Conservation (phyloP, 2,113 vertebrate genomes). For the Campylomormyrus tamandua region DNA sequence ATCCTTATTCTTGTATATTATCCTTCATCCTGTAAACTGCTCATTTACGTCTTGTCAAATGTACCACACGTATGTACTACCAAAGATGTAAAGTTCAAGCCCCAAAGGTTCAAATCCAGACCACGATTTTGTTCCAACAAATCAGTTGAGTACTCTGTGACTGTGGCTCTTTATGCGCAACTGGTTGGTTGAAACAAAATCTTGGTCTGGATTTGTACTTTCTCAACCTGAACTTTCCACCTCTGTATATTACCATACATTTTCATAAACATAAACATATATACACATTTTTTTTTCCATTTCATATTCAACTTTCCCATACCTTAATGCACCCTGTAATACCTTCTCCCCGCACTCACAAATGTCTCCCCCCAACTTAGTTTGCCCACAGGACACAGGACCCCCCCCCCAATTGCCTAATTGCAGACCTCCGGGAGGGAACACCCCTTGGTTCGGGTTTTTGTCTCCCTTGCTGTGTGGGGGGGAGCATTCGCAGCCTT, state of each 20-base stretch:
- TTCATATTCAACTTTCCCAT: neutral
- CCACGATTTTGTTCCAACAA: neutral
- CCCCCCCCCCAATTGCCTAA: neutral
- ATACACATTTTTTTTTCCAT: neutral
- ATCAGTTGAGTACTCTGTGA: neutral
- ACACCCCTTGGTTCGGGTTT: neutral
- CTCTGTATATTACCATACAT: neutral
- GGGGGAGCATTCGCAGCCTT: constrained; percentile 22
- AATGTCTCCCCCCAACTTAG: neutral
- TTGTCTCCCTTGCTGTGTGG: constrained; percentile 17
- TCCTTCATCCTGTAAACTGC: neutral
- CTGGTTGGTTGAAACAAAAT: neutral
- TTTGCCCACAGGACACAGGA: neutral
- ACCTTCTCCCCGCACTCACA: neutral
- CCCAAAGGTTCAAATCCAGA: neutral
- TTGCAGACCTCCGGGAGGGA: constrained; percentile 9
- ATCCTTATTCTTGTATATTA: neutral
- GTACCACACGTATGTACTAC: neutral
- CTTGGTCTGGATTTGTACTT: neutral
- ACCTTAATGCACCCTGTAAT: neutral
- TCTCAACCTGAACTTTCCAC: neutral
- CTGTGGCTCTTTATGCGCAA: no score
- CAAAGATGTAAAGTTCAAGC: neutral
- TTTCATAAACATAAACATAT: neutral
- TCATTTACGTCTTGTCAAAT: neutral